Percentiles rank a stretch among this genome's conserved stretches.
phyloP scores from a whole-genome alignment of 2,888 invertebrate genomes.

The Erebia palarica region DNA sequence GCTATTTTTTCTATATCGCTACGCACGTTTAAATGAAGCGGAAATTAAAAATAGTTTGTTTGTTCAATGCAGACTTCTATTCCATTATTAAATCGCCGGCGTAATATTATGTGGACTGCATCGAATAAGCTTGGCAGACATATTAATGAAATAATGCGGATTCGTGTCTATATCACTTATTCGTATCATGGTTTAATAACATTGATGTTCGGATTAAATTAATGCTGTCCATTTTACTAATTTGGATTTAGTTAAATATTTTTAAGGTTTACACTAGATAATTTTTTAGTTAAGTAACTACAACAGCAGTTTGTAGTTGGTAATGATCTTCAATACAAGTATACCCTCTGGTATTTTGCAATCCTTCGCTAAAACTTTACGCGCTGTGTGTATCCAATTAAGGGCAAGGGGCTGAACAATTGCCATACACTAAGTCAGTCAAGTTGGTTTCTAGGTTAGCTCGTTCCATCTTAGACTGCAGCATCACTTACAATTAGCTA shows the following conservation, averaged over 20 bases:
- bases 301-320: neutral
- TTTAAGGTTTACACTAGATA: neutral
- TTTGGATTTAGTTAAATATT: neutral
- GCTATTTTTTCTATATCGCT: constrained; percentile 79
- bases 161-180: constrained; percentile 24
- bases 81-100: constrained; percentile 47
- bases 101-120: constrained; percentile 44
- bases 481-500: neutral
- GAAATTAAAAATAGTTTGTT: constrained; percentile 69
- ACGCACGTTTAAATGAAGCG: constrained; percentile 61
- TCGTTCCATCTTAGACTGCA: neutral
- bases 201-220: constrained; percentile 8
- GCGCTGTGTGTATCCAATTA: constrained; percentile 6
- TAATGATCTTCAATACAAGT: neutral
- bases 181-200: constrained; percentile 2
- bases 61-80: constrained; percentile 46
- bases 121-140: constrained; percentile 45
- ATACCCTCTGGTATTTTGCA: neutral
- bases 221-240: neutral
- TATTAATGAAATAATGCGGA: constrained; percentile 45
- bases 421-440: constrained; percentile 1
- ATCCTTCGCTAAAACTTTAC: neutral
- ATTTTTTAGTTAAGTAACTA: no score
- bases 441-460: constrained; percentile 4
- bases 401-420: neutral